These are phyloP conservation scores for Macrosteles quadrilineatus DNA, from an alignment of 1,140 invertebrate species.

Conservation along the genomic window DNA sequence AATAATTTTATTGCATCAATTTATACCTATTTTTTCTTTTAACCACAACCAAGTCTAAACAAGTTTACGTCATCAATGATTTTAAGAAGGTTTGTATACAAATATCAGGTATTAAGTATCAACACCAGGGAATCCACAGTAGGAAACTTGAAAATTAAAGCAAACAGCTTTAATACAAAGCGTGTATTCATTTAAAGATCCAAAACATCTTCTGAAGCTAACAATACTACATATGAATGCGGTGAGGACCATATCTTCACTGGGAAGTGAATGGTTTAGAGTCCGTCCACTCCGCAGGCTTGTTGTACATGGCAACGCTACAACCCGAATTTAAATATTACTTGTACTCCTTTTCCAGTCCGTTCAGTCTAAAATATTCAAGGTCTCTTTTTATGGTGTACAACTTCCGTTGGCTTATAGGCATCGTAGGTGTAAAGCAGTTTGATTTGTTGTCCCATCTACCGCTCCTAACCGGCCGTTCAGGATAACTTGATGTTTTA, in stretches of 20 bases:
- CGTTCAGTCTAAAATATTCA: slow-evolving; percentile 10
- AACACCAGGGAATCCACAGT: too few relatives aligned
- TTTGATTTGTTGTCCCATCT: slow-evolving; percentile 9
- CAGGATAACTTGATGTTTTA: too few relatives aligned
- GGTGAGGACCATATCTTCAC: not conserved
- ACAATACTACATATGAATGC: slow-evolving; percentile 5
- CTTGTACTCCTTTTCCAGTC: slow-evolving; percentile 18
- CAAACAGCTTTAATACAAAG: too few relatives aligned
- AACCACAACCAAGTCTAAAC: too few relatives aligned
- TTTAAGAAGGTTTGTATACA: too few relatives aligned
- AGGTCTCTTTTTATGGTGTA: not conserved
- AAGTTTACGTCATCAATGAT: too few relatives aligned
- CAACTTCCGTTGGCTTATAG: slow-evolving; percentile 10
- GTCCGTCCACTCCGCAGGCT: not conserved
- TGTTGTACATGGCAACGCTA: slow-evolving; percentile 10
- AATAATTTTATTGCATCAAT: too few relatives aligned
- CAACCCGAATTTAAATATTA: slow-evolving; percentile 25
- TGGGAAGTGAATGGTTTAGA: not conserved
- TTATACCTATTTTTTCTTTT: too few relatives aligned
- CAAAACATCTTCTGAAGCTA: not conserved
- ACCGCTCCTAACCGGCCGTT: too few relatives aligned
- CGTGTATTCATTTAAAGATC: too few relatives aligned
- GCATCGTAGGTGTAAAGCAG: slow-evolving; percentile 9
- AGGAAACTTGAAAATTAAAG: too few relatives aligned
- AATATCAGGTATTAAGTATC: too few relatives aligned